A percentile compares a stretch with the other conserved stretches of the same genome.
Conservation (phyloP, 2,797 vertebrate genomes). For the Cygnus olor region DNA sequence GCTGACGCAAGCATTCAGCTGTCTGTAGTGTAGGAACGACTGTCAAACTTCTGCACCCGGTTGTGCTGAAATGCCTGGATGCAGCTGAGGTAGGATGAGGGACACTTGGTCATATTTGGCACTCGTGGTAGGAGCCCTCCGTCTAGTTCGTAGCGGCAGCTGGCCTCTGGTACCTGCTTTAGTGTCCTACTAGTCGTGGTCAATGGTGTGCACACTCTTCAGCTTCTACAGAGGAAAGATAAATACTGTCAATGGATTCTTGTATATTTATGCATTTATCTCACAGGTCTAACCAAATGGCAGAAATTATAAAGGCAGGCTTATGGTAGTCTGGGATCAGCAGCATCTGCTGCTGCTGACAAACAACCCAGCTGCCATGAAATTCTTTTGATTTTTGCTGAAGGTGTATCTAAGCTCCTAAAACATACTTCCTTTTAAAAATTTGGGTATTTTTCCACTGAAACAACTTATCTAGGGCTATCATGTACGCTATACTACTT, state of each 20-base stretch:
- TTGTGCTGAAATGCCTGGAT: not conserved
- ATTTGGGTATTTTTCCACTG: not conserved
- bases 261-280: not conserved
- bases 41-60: not conserved
- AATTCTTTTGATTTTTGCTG: not conserved
- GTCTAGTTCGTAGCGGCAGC: not conserved
- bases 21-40: not conserved
- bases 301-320: not conserved
- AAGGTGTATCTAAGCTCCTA: not conserved
- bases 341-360: not conserved
- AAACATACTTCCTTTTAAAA: not conserved
- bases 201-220: not conserved
- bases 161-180: not conserved
- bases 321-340: not conserved
- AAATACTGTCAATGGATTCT: not conserved
- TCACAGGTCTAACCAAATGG: not conserved
- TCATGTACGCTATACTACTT: not conserved
- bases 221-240: not conserved
- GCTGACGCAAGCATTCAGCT: not conserved
- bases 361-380: not conserved
- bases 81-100: not conserved
- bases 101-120: not conserved
- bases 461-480: not conserved
- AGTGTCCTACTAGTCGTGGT: not conserved
- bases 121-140: not conserved